Base-by-base conservation (phyloP, 2,888 invertebrate genomes). In the Aporophyla lueneburgensis region DNA sequence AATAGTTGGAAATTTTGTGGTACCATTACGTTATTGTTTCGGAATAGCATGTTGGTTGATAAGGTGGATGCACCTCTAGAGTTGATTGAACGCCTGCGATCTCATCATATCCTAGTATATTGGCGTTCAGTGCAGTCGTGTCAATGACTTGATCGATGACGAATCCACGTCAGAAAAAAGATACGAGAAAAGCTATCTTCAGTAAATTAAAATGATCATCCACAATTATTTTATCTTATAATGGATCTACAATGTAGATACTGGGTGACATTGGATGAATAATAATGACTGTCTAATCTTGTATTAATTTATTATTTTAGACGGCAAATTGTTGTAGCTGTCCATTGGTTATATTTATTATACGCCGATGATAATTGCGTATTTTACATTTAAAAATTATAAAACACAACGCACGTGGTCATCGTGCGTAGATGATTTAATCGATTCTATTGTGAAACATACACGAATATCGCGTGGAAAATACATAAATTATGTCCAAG, bases 121-220 rank as follows among this genome's bases (percentile, higher is more conserved):
- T 90, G 92, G 90, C 93, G 89, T 89, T 88, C 89, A 89, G 89
- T 95, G 95, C 95, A 95, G 91, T 90, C 90, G 93, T 95, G 95
- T 96, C 96, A 96, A 94, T 96, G 96, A 96, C 96, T 94, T 93
- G 93, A 93, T 91, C 92, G 94, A 95, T 94, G 95, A 95, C 95
- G 95, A 95, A 95, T 95, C 79, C 69, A 86, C 65, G 78, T 69
- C 67, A 82, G 80, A 81, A 89, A 88, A 89, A 87, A 89, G 82
- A 83, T 68, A 85, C 61, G 61, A 86, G 80, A 79, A 86, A 85
- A 86, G 76, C 73, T 83, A 85, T 82, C 83, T 81, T 78, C 72
- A 81, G 71, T 73, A 78, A 80, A 81, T 83, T 83, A 81, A 83
- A 86, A 81, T 78, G 58, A 70, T 75, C 68, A 81, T 76, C 59